phyloP scores from a whole-genome alignment of 2,888 invertebrate species.

The Plagodis pulveraria region DNA sequence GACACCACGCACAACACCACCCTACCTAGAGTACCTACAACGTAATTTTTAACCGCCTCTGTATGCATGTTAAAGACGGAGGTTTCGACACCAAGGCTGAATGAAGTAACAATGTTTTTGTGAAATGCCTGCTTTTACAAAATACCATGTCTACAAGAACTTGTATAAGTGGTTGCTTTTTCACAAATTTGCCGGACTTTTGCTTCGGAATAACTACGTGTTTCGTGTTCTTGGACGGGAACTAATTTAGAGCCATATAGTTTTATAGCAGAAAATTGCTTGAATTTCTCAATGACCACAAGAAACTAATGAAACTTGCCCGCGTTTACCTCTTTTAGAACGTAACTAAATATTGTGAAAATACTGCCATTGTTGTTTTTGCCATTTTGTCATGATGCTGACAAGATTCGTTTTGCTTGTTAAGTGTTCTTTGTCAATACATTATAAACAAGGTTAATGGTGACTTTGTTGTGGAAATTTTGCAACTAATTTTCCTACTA shows the following conservation, averaged over 20 bases:
- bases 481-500: too few species aligned
- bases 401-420: background rate
- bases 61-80: conserved; percentile 26
- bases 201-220: background rate
- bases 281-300: conserved; percentile 7
- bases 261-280: conserved; percentile 12
- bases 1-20: conserved; percentile 29
- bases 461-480: too few species aligned
- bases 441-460: too few species aligned
- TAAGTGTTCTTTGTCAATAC: background rate
- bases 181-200: background rate
- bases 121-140: conserved; percentile 26
- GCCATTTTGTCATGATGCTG: background rate
- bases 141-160: conserved; percentile 6
- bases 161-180: background rate
- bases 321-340: background rate
- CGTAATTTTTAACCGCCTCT: conserved; percentile 19
- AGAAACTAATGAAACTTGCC: conserved; percentile 11
- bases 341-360: conserved; percentile 1
- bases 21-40: conserved; percentile 34
- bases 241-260: conserved; percentile 13
- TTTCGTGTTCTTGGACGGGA: background rate
- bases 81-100: conserved; percentile 34
- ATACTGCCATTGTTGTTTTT: background rate
- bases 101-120: conserved; percentile 28